Conservation (phyloP, 2,113 vertebrate species). For the Felis chaus region DNA sequence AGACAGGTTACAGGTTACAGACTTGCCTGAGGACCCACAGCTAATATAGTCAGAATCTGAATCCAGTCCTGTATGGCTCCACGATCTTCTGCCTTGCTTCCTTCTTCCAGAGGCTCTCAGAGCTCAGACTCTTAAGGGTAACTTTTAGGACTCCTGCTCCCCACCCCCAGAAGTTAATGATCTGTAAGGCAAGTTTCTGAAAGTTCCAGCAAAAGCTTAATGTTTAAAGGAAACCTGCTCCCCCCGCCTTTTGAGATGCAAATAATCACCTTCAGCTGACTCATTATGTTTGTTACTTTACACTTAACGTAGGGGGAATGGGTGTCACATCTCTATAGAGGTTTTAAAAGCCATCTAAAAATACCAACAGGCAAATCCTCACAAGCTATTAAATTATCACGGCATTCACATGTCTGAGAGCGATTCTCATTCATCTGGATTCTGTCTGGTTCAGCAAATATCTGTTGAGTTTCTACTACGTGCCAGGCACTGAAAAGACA, state of each 20-base stretch:
- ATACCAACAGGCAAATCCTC: background rate
- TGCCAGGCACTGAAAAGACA: background rate
- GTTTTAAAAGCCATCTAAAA: background rate
- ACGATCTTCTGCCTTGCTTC: background rate
- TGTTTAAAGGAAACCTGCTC: slow-evolving; percentile 59
- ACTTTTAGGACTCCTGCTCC: background rate
- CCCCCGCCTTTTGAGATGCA: background rate
- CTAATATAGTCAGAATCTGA: background rate
- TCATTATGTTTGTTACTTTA: slow-evolving; percentile 28
- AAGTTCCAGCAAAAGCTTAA: slow-evolving; percentile 61
- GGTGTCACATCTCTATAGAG: background rate
- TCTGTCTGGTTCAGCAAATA: background rate
- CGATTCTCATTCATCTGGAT: background rate
- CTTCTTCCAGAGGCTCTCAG: background rate
- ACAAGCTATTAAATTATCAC: background rate
- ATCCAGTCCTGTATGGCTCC: background rate
- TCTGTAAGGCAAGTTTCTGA: slow-evolving; percentile 55
- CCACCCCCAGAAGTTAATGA: slow-evolving; percentile 65
- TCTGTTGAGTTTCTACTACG: background rate
- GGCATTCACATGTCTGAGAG: background rate
- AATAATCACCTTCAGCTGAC: slow-evolving; percentile 26
- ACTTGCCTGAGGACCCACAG: background rate
- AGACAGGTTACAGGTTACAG: background rate
- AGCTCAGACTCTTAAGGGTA: background rate
- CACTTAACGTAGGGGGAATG: background rate